These are phyloP conservation scores for Hippopotamyrus pictus DNA, from an alignment of 2,797 vertebrate genomes.

Conservation along the genomic window DNA sequence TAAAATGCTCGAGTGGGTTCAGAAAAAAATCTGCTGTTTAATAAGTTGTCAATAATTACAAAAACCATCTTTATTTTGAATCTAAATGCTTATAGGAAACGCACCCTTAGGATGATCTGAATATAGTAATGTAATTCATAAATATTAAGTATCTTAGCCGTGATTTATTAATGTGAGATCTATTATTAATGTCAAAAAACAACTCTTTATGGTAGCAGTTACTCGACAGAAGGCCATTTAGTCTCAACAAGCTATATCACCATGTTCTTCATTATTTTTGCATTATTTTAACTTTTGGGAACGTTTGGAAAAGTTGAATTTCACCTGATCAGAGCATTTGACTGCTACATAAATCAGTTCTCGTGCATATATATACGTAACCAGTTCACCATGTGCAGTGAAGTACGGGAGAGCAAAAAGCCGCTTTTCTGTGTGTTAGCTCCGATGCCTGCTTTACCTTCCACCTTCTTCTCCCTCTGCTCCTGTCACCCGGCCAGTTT, in stretches of 20 bases:
- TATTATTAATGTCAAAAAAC: neutral
- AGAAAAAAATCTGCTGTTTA: neutral
- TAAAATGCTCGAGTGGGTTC: neutral
- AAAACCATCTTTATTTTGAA: neutral
- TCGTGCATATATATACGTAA: neutral
- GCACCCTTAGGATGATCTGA: neutral
- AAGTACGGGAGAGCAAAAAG: neutral
- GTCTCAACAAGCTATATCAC: neutral
- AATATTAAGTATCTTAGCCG: neutral
- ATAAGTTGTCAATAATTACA: neutral
- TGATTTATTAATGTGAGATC: neutral
- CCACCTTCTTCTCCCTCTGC: neutral
- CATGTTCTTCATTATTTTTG: neutral
- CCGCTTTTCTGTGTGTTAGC: neutral
- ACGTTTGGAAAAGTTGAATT: neutral
- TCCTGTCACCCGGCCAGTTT: slow-evolving; percentile 47
- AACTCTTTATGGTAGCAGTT: neutral
- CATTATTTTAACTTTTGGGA: neutral
- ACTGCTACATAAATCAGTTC: neutral
- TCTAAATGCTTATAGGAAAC: neutral
- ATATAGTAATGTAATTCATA: neutral
- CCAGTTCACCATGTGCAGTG: neutral
- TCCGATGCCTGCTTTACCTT: neutral
- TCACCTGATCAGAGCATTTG: neutral
- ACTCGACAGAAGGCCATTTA: neutral